Base-by-base conservation (phyloP, 2,888 invertebrate genomes). In the Platypus cylindrus region DNA sequence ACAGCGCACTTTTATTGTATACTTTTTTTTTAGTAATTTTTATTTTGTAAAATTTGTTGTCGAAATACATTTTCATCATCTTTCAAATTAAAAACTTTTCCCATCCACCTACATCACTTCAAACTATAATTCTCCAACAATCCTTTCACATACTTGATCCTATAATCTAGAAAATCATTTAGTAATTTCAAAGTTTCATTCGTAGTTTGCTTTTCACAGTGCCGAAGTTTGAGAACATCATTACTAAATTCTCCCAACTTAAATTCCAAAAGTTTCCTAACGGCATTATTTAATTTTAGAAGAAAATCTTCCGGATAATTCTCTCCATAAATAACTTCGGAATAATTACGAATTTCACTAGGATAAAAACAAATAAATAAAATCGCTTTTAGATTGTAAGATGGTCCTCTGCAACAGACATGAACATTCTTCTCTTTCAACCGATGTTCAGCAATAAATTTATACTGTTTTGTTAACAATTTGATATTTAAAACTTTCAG, bases 391-490 rank as follows among this genome's bases (percentile, higher is more conserved):
- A 81, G 68, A 60, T 76, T 77, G 53, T 78, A 80, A 50, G 78
- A 81, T 32, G 73, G 56, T 14, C 78, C 79, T 46, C 67, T 61
- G 4, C 55, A 52, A 47, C 71, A 71, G 31, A 82, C 68, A 51
- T 74, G 75, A 57, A 83, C 65, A 51, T 73, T 68, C 50, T 69
- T 65, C n/a, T 29, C 28, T 14, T 45, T 33, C 49, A 82, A 65
- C 43, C 67, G 61, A 54, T 78, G 75, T 34, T 66, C 70, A 38
- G 62, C 62, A 33, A 83, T 68, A 58, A 78, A 83, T 41, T 69
- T 66, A 37, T 70, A 69, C 52, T 75, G 56, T 38, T 40, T 50
- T 30, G 50, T 47, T 38, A 50, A 49, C 14, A 63, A 34, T 18
- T 38, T 36, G 2, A 48, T 14, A 2, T 41, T 33, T 17, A 52